Percentiles rank a stretch among this genome's conserved stretches.
Evolutionary conservation across 2,113 vertebrate genomes (phyloP).

Genomic region (Shinisaurus crocodilurus): DNA sequence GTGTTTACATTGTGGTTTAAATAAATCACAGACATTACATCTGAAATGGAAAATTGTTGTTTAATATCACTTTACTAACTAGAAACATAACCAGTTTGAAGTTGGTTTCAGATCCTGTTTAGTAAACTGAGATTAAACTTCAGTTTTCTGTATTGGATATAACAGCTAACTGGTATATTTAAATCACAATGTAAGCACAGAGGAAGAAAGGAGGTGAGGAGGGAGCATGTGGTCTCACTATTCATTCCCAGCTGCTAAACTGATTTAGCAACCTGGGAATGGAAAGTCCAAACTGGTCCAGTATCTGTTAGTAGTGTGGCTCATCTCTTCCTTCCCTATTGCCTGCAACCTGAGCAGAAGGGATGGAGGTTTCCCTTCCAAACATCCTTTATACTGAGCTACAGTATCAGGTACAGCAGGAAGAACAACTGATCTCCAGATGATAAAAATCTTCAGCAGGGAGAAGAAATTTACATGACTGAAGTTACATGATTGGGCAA

Average conservation of each 20-base stretch:
- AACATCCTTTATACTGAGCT: background rate
- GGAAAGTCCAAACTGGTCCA: background rate
- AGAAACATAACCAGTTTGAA: too few relatives aligned
- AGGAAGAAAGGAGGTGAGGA: background rate
- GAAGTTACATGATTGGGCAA: background rate
- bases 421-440: background rate
- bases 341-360: background rate
- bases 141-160: background rate
- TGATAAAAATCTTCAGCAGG: background rate
- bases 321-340: background rate
- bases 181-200: background rate
- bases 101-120: background rate
- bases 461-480: background rate
- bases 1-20: too few relatives aligned
- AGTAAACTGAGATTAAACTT: background rate
- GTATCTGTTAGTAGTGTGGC: background rate
- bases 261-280: background rate
- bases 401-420: background rate
- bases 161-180: background rate
- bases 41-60: too few relatives aligned
- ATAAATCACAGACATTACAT: too few relatives aligned
- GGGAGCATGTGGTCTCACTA: background rate
- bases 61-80: too few relatives aligned
- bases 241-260: background rate
- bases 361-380: background rate